Evolutionary conservation across 2,113 vertebrate species (phyloP).

Genomic region (Dicerorhinus sumatrensis): DNA sequence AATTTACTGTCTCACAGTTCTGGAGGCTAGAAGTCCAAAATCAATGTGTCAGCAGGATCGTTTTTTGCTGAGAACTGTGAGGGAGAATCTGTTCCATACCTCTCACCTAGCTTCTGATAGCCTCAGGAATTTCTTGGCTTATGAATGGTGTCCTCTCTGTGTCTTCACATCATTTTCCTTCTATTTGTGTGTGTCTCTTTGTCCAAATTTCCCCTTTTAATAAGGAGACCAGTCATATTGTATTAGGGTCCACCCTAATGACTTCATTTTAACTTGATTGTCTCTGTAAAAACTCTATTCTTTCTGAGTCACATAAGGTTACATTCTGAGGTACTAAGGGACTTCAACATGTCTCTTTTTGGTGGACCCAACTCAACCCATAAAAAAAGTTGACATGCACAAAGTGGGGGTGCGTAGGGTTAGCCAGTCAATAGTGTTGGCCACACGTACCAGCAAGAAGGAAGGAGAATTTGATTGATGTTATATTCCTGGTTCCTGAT

Average conservation of each 20-base stretch:
- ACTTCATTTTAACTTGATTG: background rate
- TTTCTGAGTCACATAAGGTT: background rate
- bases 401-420: background rate
- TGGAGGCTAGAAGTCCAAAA: background rate
- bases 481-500: background rate
- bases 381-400: background rate
- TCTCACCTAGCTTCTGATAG: background rate
- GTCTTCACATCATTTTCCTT: background rate
- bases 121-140: background rate
- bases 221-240: background rate
- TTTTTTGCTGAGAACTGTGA: background rate
- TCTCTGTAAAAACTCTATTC: background rate
- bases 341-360: background rate
- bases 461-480: background rate
- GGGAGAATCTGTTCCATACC: background rate
- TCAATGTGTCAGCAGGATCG: background rate
- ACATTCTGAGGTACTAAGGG: background rate
- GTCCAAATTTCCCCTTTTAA: background rate
- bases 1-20: background rate
- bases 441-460: fast-evolving
- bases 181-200: background rate
- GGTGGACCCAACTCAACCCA: background rate
- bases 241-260: background rate
- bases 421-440: background rate
- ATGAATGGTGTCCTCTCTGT: fast-evolving